Conservation (phyloP, 2,888 invertebrate species). For the Fragum whitleyi region DNA sequence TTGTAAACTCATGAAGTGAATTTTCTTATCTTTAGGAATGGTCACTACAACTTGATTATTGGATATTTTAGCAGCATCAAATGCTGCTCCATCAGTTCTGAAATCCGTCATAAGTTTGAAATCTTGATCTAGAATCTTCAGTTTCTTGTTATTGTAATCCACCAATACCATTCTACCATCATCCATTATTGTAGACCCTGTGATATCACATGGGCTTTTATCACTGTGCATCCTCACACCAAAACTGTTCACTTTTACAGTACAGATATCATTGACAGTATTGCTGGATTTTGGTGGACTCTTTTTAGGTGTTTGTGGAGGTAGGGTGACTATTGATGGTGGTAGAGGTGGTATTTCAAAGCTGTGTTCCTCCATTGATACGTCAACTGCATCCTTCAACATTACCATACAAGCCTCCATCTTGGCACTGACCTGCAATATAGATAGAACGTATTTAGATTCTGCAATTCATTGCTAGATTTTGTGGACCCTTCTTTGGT, state of each 20-base stretch:
- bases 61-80: slow-evolving; percentile 43
- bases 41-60: slow-evolving; percentile 56
- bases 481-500: slow-evolving; percentile 41
- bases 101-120: slow-evolving; percentile 60
- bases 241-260: slow-evolving; percentile 59
- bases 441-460: too few species aligned
- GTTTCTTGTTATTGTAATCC: slow-evolving; percentile 66
- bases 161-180: slow-evolving; percentile 61
- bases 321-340: slow-evolving; percentile 58
- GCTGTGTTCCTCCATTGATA: slow-evolving; percentile 49
- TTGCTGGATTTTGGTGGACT: slow-evolving; percentile 8
- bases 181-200: slow-evolving; percentile 57
- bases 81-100: slow-evolving; percentile 59
- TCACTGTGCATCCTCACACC: slow-evolving; percentile 62
- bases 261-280: slow-evolving; percentile 33
- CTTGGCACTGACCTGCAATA: slow-evolving; percentile 49
- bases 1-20: slow-evolving; percentile 60
- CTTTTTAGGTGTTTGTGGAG: slow-evolving; percentile 52
- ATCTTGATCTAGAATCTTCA: slow-evolving; percentile 59
- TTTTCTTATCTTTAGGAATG: slow-evolving; percentile 61
- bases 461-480: not conserved
- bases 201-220: slow-evolving; percentile 64
- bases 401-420: slow-evolving; percentile 64
- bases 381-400: slow-evolving; percentile 61
- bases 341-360: slow-evolving; percentile 63